Base-by-base conservation (phyloP, 2,888 invertebrate species). In the Chydorus sphaericus region DNA sequence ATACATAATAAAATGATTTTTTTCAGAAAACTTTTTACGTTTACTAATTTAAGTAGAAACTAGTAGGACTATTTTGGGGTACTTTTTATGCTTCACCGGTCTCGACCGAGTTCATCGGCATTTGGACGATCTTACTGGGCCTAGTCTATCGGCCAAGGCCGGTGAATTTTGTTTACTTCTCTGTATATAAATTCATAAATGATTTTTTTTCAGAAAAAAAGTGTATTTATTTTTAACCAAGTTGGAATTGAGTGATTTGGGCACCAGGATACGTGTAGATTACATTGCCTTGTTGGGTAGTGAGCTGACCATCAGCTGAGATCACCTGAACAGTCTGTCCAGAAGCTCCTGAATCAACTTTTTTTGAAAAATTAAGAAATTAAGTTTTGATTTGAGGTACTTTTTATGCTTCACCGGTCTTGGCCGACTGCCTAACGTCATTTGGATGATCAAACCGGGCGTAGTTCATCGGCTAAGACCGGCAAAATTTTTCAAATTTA, bases 201-300 rank as follows among this genome's bases (percentile, higher is more conserved):
- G 33, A 52, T 33, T 33, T 52, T 52, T 52, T 36, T 31, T 16
- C 26, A 20, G 23, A 60, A 56, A 56, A 29, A 51, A 26, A 55
- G 28, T 31, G 1, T 26, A 20, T 49, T 26, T 8, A 55, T 16
- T 50, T 16, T 50, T 52, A 37, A 33, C 51, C 33, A 16, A 58
- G 39, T 33, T 58, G 58, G 31, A 57, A 58, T 18, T 57, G 55
- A 36, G 54, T 54, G 16, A 58, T 58, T 20, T 60, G 59, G 5
- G 52, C 14, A 31, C 54, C 55, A 63, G 72, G 73, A 65, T 73
- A 73, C 31, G 73, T 62, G 60, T 73, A 75, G 59, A 75, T 74
- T n/a, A 75, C 74, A 50, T 74, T 71, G 62, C 72, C 73, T 39
- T 66, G 66, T 58, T 69, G 68, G 11, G 68, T 70, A 61, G 66